These are phyloP conservation scores for Pollenia labialis DNA, from an alignment of 2,888 invertebrate species.

Conservation along the genomic window DNA sequence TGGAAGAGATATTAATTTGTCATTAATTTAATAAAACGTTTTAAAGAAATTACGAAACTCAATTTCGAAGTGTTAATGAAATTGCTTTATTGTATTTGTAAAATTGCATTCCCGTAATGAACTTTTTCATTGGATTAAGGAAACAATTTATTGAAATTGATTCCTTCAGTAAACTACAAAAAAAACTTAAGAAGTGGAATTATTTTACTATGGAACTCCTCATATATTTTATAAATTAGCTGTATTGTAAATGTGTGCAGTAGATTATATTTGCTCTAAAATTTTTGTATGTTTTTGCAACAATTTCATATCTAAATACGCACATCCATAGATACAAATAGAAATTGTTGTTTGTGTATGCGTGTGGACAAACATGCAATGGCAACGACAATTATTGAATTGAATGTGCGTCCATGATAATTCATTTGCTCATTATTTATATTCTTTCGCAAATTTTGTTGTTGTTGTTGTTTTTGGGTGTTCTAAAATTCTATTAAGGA, in stretches of 20 bases:
- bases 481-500: constrained; percentile 84
- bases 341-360: not conserved
- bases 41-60: no score
- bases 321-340: not conserved
- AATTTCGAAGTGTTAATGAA: no score
- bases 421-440: constrained; percentile 83
- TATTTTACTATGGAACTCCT: not conserved
- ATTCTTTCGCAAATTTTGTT: constrained; percentile 81
- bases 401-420: constrained; percentile 79
- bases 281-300: not conserved
- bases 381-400: constrained; percentile 68
- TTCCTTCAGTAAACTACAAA: no score
- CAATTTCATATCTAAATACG: not conserved
- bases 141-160: no score
- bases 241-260: not conserved
- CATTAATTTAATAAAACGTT: no score
- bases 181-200: no score
- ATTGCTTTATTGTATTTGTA: no score
- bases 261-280: not conserved
- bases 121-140: no score
- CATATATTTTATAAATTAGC: not conserved
- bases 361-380: not conserved
- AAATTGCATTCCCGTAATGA: no score
- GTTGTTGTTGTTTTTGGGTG: constrained; percentile 73
- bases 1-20: no score